phyloP scores from a whole-genome alignment of 2,113 vertebrate genomes.

The Prietella phreatophila region DNA sequence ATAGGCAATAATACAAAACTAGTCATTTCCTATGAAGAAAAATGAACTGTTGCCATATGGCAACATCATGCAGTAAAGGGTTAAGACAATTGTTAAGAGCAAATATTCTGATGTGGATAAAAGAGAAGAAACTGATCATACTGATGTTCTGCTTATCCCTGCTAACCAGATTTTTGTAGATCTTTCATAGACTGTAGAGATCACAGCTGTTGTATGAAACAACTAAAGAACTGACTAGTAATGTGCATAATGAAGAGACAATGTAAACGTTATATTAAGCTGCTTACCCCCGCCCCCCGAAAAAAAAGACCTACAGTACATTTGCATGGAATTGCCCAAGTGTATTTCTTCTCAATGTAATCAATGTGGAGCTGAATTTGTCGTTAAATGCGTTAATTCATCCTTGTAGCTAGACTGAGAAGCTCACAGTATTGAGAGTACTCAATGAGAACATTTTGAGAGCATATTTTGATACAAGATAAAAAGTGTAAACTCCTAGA shows the following conservation, averaged over 20 bases:
- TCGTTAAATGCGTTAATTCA: background rate
- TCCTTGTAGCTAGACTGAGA: background rate
- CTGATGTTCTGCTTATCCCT: background rate
- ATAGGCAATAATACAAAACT: too few relatives aligned
- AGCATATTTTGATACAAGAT: background rate
- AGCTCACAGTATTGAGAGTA: conserved; percentile 14
- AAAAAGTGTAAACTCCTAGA: conserved; percentile 59
- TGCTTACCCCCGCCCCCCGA: background rate
- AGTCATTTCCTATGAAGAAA: too few relatives aligned
- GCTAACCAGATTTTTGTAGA: background rate
- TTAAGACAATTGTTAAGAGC: background rate
- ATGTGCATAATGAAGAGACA: background rate
- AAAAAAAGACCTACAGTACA: background rate
- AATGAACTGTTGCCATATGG: too few relatives aligned
- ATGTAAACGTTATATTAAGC: background rate
- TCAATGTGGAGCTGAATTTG: background rate
- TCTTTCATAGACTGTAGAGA: background rate
- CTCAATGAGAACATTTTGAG: background rate
- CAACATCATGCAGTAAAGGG: too few relatives aligned
- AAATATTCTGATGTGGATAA: background rate
- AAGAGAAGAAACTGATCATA: background rate
- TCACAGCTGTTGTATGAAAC: background rate
- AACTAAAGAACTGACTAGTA: background rate
- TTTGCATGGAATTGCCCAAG: background rate
- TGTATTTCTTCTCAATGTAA: background rate